These are phyloP conservation scores for Ips nitidus DNA, from an alignment of 1,140 invertebrate genomes.

Conservation along the genomic window DNA sequence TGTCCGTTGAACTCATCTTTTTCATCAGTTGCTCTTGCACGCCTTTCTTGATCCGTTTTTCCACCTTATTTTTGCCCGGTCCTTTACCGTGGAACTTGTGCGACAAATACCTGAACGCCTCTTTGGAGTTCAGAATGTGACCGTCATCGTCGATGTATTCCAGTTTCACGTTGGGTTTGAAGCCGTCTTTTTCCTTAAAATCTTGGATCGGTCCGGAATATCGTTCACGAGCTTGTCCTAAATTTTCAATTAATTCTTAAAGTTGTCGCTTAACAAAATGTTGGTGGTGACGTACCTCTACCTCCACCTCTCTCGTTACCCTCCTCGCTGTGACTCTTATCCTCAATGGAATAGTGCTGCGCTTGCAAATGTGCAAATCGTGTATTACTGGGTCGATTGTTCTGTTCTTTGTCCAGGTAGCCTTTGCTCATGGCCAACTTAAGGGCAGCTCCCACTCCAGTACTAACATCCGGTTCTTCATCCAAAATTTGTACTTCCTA, in stretches of 20 bases:
- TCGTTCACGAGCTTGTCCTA: constrained; percentile 64
- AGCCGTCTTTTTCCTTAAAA: constrained; percentile 92
- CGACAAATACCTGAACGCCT: constrained; percentile 93
- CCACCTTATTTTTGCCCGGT: constrained; percentile 97
- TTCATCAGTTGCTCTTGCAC: constrained; percentile 96
- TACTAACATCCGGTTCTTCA: constrained; percentile 92
- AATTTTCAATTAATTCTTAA: neutral
- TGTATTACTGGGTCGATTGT: constrained; percentile 70
- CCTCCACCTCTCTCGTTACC: constrained; percentile 38
- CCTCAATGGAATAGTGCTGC: constrained; percentile 95
- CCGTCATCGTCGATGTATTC: constrained; percentile 98
- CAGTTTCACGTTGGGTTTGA: constrained; percentile 94
- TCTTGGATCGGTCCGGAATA: constrained; percentile 86
- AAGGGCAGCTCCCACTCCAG: constrained; percentile 89
- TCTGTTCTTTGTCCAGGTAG: constrained; percentile 84
- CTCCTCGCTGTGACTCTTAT: constrained; percentile 84
- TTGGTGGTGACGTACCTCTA: constrained; percentile 7
- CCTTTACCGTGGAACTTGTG: constrained; percentile 99
- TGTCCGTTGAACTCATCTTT: constrained; percentile 98
- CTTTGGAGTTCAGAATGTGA: constrained; percentile 85
- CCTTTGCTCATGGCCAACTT: constrained; percentile 94
- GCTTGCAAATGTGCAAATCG: constrained; percentile 79
- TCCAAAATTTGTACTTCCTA: constrained; percentile 80
- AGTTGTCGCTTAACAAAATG: neutral
- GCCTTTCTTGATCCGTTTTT: constrained; percentile 94